Evolutionary conservation across 2,113 vertebrate genomes (phyloP).

Genomic region (Phalacrocorax aristotelis): DNA sequence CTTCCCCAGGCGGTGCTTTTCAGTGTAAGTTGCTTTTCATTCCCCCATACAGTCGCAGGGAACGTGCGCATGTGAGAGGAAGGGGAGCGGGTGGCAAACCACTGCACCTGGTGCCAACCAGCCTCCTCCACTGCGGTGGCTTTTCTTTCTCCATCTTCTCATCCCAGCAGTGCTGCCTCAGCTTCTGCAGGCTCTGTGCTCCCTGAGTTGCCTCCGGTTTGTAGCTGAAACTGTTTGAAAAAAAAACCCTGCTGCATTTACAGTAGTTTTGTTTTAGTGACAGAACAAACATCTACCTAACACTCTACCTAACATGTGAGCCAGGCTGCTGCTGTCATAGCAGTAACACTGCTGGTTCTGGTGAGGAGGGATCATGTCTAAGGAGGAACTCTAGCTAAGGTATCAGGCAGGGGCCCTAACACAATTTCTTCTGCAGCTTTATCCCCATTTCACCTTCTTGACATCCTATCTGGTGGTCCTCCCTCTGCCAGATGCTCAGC

Average conservation of each 20-base stretch:
- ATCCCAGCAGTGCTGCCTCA: neutral
- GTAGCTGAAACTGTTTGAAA: neutral
- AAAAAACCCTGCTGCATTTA: neutral
- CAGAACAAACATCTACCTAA: neutral
- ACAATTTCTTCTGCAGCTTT: neutral
- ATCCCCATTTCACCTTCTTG: neutral
- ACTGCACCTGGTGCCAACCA: neutral
- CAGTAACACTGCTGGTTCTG: neutral
- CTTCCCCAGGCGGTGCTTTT: neutral
- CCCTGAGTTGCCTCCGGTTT: neutral
- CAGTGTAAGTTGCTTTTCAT: neutral
- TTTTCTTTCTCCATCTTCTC: neutral
- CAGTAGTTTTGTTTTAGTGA: neutral
- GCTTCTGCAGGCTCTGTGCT: neutral
- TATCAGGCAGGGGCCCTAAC: neutral
- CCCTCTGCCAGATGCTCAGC: neutral
- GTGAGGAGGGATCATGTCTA: neutral
- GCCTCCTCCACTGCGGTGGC: neutral
- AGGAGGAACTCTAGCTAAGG: neutral
- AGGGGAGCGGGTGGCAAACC: neutral
- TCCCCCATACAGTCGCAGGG: accelerated
- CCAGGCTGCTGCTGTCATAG: neutral
- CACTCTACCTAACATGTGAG: neutral
- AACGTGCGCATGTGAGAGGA: accelerated
- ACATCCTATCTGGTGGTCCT: neutral